Evolutionary conservation across 2,113 vertebrate species (phyloP).

Genomic region (Ibidorhyncha struthersii): DNA sequence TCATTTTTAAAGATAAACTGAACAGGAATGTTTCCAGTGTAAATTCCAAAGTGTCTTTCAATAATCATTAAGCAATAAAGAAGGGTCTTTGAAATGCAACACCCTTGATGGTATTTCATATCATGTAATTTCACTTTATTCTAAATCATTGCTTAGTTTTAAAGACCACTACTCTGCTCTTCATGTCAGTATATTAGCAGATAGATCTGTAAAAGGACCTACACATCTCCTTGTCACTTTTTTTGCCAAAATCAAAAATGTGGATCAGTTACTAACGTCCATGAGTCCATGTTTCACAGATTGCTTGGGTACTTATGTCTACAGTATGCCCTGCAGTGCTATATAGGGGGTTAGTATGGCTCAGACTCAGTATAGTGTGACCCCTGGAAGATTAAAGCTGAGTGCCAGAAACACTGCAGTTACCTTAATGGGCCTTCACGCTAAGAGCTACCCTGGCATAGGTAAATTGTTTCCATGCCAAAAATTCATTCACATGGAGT

Average conservation of each 20-base stretch:
- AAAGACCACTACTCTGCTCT: neutral
- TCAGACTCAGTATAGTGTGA: accelerated
- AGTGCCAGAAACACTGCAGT: neutral
- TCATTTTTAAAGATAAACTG: neutral
- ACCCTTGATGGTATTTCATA: neutral
- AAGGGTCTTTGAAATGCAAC: neutral
- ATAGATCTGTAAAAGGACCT: neutral
- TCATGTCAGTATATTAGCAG: neutral
- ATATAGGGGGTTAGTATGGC: neutral
- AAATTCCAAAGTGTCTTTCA: neutral
- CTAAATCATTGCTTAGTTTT: neutral
- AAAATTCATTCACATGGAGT: neutral
- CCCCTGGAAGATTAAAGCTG: neutral
- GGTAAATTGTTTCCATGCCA: neutral
- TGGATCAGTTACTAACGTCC: neutral
- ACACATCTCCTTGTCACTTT: neutral
- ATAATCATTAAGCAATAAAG: neutral
- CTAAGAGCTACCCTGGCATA: neutral
- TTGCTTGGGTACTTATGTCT: neutral
- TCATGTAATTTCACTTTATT: neutral
- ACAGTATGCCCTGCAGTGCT: neutral
- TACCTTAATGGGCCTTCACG: neutral
- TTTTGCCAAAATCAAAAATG: neutral
- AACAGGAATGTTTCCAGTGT: neutral
- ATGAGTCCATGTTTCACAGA: neutral